Evolutionary conservation across 2,113 vertebrate species (phyloP), one percentile per base, ranked within the genome.

Genomic region (Eidolon helvum): DNA sequence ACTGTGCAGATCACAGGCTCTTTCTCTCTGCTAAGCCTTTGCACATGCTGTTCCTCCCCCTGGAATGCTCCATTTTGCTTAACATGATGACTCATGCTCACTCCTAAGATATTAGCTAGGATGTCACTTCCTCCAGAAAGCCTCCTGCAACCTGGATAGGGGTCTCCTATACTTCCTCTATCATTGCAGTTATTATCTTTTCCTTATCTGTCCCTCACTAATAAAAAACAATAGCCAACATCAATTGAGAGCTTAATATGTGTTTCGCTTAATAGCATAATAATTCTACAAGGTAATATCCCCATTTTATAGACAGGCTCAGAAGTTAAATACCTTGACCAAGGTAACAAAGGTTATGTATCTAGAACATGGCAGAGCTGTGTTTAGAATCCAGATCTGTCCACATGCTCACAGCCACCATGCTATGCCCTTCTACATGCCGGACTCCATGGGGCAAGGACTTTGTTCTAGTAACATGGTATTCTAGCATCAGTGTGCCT

Each of bases 151-250:
- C 43, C 35, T 45, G 30, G 22, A 21, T 38, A 19, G 40, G 0
- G 2, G 10, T 16, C 4, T 50, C 38, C 72, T 33, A 15, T 14
- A 22, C 10, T 5, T 65, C 48, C 43, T 35, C 21, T 75, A 3
- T 26, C 50, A 38, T 22, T 45, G 10, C n/a, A n/a, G n/a, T 35
- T 65, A 65, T 24, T 45, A 55, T 43, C 12, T 94, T 79, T 85
- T 48, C 82, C 7, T 69, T 48, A 38, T 45, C 38, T 85, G 11
- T 50, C 53, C 26, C 22, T 92, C 30, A 4, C 8, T 85, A 87
- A 63, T 86, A 53, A 95, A 94, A 96, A 84, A n/a, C 26, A 82
- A 75, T 1, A 85, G 26, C 4, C 59, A 91, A 45, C 3, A 30
- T 53, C 30, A 14, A 3, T 6, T 24, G 7, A 66, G 28, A 11